Base-by-base conservation (phyloP, 2,113 vertebrate genomes). In the Rissa tridactyla region DNA sequence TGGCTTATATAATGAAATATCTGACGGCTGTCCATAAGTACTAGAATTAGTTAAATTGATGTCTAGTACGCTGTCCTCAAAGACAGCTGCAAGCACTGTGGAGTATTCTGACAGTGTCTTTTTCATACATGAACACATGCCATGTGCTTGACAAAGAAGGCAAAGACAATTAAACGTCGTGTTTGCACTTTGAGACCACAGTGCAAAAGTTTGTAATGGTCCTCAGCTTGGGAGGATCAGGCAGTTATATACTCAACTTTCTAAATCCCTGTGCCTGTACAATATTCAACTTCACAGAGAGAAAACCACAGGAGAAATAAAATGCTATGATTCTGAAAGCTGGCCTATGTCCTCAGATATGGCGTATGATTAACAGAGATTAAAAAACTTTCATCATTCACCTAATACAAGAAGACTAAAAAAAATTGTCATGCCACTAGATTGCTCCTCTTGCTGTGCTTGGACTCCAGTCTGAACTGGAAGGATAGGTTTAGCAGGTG, bases 371-470 rank as follows among this genome's bases (percentile, higher is more conserved):
- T 69, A 77, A 82, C 22, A 79, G 40, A 42, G 2, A 65, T n/a
- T 29, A 77, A 70, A 57, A 95, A 26, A 79, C 5, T 68, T 81
- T 72, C 52, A 29, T 23, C 15, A 98, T 97, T 96, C 96, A 99
- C 99, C 99, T 96, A 99, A 98, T 70, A 99, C 99, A 13, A 99
- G 98, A 78, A 99, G 99, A 86, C 98, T 99, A 98, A 99, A 99
- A 97, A 99, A 99, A 71, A 99, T 99, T 3, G 99, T 99, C 99
- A 99, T 98, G 92, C 99, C 99, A 7, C 98, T 99, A 4, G 99
- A 99, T 96, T 99, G 99, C 54, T 99, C 99, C 97, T 99, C 99
- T 84, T 99, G 99, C 97, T 99, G 99, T 7, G 99, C 99, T 90
- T 99, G 98, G 82, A 99, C 99, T 40, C 99, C 99, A 1, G 99